These are phyloP conservation scores for Caenorhabditis sp. DNA, from an alignment of 2,888 invertebrate genomes.

Conservation along the genomic window DNA sequence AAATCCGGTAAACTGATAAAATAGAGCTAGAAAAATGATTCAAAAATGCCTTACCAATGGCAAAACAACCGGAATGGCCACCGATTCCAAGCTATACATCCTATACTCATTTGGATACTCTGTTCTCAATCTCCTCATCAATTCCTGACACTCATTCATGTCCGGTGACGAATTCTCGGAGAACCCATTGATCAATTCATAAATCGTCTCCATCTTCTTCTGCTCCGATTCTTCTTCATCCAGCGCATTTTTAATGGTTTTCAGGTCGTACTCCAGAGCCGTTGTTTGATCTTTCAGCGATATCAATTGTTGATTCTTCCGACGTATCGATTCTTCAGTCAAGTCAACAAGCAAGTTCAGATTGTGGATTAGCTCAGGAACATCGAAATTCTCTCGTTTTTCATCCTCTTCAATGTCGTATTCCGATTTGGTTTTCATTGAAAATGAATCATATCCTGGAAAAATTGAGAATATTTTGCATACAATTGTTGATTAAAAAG, in stretches of 20 bases:
- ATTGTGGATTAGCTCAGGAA: slow-evolving; percentile 92
- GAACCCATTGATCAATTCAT: slow-evolving; percentile 34
- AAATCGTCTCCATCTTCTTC: slow-evolving; percentile 75
- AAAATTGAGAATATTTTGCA: no score
- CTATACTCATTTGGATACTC: slow-evolving; percentile 79
- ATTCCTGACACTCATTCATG: slow-evolving; percentile 76
- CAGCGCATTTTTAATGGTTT: slow-evolving; percentile 78
- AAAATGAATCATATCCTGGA: slow-evolving; percentile 67
- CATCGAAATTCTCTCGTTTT: slow-evolving; percentile 74
- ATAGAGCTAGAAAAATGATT: no score
- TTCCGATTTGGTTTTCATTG: slow-evolving; percentile 55
- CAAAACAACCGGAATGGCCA: slow-evolving; percentile 85
- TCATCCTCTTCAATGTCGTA: slow-evolving; percentile 73
- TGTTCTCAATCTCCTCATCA: slow-evolving; percentile 76
- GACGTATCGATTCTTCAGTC: slow-evolving; percentile 92
- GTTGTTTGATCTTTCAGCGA: slow-evolving; percentile 78
- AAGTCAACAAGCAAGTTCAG: slow-evolving; percentile 87
- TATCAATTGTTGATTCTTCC: slow-evolving; percentile 79
- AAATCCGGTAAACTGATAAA: no score
- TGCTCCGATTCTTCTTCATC: slow-evolving; percentile 81
- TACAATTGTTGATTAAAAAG: no score
- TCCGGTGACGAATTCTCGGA: slow-evolving; percentile 65
- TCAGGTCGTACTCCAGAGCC: slow-evolving; percentile 82
- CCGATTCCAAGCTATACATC: slow-evolving; percentile 82
- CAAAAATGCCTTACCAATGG: slow-evolving; percentile 76